Evolutionary conservation across 92 coral and sea anemone genomes (phyloP).

Genomic region (Epizoanthus scotinus): DNA sequence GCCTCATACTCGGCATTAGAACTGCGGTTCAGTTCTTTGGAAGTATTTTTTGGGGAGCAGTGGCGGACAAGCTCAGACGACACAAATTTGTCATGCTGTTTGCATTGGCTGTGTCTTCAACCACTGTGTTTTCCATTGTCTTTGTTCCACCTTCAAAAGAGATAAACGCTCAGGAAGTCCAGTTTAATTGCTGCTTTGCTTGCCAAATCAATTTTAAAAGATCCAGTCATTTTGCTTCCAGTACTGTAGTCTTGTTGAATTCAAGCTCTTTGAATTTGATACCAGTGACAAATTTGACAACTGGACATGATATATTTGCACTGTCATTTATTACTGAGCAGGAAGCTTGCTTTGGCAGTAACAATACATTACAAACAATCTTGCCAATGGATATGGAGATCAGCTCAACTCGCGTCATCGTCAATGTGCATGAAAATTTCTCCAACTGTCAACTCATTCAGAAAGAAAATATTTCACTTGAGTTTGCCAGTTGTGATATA

Average conservation of each 20-base stretch:
- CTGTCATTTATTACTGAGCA: background rate
- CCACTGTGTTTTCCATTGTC: conserved; percentile 60
- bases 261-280: background rate
- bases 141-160: conserved; percentile 38
- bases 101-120: conserved; percentile 43
- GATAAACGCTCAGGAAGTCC: background rate
- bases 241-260: background rate
- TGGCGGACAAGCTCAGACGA: conserved; percentile 76
- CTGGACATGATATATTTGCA: background rate
- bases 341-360: background rate
- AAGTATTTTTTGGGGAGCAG: conserved; percentile 61
- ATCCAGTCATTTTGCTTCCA: background rate
- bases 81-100: conserved; percentile 60
- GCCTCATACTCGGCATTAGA: conserved; percentile 58
- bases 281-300: background rate
- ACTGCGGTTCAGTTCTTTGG: conserved; percentile 67
- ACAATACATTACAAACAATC: background rate
- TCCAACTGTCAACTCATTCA: conserved; percentile 1
- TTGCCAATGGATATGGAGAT: background rate
- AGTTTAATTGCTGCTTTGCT: conserved; percentile 4
- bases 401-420: background rate
- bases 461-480: background rate
- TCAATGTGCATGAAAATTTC: background rate
- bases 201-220: background rate
- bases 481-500: background rate